A percentile compares a stretch with the other conserved stretches of the same genome.
phyloP scores from a whole-genome alignment of 2,797 vertebrate species.

The Harpagifer antarcticus region DNA sequence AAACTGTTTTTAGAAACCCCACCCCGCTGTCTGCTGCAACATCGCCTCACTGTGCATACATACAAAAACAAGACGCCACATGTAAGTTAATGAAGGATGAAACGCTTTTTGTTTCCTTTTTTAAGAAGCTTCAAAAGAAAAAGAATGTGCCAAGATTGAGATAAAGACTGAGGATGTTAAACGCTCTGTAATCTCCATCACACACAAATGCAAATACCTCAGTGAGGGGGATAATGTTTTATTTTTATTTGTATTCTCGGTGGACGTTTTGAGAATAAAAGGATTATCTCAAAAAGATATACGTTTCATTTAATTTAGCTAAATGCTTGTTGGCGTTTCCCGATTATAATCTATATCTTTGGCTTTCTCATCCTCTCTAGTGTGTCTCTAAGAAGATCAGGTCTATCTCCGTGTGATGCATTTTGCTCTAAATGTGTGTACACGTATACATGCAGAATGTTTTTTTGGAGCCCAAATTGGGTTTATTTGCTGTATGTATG shows the following conservation, averaged over 20 bases:
- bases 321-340: conserved; percentile 16
- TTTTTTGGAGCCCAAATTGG: not conserved
- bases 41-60: conserved; percentile 23
- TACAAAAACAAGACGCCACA: conserved; percentile 5
- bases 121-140: conserved; percentile 34
- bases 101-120: conserved; percentile 24
- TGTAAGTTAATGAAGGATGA: conserved; percentile 26
- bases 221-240: conserved; percentile 34
- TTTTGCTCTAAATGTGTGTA: conserved; percentile 1
- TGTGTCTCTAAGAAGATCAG: not conserved
- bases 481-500: conserved; percentile 18
- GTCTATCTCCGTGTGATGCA: not conserved
- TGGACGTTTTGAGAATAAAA: conserved; percentile 36
- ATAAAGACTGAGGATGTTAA: conserved; percentile 34
- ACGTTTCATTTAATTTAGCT: conserved; percentile 19
- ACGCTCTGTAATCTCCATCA: conserved; percentile 33
- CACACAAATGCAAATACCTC: conserved; percentile 10
- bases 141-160: conserved; percentile 4
- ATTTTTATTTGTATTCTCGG: conserved; percentile 42
- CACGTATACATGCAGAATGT: not conserved
- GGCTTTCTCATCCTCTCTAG: conserved; percentile 4
- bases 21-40: conserved; percentile 28
- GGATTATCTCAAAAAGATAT: conserved; percentile 31
- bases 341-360: conserved; percentile 2
- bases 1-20: conserved; percentile 45